These are phyloP conservation scores for Bombus sylvicola DNA, from an alignment of 1,140 invertebrate species.

Conservation along the genomic window DNA sequence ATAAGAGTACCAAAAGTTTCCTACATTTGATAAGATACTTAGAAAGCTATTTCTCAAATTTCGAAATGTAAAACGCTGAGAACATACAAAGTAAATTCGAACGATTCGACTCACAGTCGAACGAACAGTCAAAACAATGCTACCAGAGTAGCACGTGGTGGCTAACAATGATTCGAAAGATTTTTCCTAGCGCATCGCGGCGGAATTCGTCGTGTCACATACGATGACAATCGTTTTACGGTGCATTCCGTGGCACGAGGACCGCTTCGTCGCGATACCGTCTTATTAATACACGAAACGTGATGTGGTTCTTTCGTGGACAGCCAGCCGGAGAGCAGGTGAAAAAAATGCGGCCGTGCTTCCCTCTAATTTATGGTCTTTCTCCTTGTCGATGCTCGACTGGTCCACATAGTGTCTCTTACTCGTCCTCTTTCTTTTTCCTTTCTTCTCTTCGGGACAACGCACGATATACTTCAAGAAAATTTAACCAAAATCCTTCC, in stretches of 20 bases:
- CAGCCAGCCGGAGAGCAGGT: not conserved
- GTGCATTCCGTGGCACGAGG: slow-evolving; percentile 41
- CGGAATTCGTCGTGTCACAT: slow-evolving; percentile 60
- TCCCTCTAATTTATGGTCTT: slow-evolving; percentile 31
- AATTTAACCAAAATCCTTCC: not conserved
- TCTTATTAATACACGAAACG: slow-evolving; percentile 64
- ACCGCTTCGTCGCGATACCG: slow-evolving; percentile 35
- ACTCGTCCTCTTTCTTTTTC: too few species aligned
- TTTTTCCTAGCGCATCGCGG: slow-evolving; percentile 29
- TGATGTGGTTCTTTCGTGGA: slow-evolving; percentile 54
- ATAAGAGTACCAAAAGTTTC: too few species aligned
- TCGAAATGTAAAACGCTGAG: too few species aligned
- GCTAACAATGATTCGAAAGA: slow-evolving; percentile 54
- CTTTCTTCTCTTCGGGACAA: not conserved
- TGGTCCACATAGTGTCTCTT: not conserved
- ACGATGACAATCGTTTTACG: slow-evolving; percentile 58
- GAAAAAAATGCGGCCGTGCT: slow-evolving; percentile 25
- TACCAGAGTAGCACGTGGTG: slow-evolving; percentile 61
- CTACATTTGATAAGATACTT: too few species aligned
- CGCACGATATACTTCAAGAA: not conserved
- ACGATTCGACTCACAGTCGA: not conserved
- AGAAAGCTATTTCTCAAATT: too few species aligned
- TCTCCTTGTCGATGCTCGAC: not conserved
- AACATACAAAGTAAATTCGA: not conserved
- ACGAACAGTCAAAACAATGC: slow-evolving; percentile 66